These are phyloP conservation scores for Macrotus californicus DNA, from an alignment of 2,113 vertebrate species.

Conservation along the genomic window DNA sequence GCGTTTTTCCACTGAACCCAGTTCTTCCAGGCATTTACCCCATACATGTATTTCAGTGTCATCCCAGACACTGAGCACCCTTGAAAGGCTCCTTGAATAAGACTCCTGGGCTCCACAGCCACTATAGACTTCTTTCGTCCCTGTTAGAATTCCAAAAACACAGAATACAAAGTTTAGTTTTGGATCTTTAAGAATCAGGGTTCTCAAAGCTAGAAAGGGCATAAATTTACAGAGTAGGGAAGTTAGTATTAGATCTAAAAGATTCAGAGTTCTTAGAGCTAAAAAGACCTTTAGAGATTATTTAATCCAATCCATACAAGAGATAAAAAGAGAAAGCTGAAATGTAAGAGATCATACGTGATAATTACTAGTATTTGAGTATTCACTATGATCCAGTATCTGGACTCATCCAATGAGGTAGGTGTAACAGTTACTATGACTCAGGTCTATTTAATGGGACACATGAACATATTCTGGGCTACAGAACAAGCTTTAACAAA, in stretches of 20 bases:
- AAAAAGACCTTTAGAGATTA: neutral
- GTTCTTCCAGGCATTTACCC: slow-evolving; percentile 94
- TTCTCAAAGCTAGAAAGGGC: neutral
- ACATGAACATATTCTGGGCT: neutral
- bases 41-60: slow-evolving; percentile 91
- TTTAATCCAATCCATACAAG: neutral
- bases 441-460: neutral
- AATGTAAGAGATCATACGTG: neutral
- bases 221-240: neutral
- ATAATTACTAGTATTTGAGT: neutral
- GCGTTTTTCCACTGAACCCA: slow-evolving; percentile 94
- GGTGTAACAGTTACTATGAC: neutral
- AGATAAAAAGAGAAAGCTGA: neutral
- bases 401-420: neutral
- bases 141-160: slow-evolving; percentile 70
- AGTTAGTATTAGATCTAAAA: neutral
- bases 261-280: neutral
- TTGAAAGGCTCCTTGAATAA: slow-evolving; percentile 79
- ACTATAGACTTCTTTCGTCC: slow-evolving; percentile 85
- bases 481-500: neutral
- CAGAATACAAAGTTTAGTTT: slow-evolving; percentile 29
- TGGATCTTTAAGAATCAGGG: neutral
- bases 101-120: slow-evolving; percentile 75
- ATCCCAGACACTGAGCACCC: slow-evolving; percentile 83
- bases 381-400: neutral